Percentiles rank a stretch among this genome's conserved stretches.
phyloP scores from a whole-genome alignment of 2,888 invertebrate genomes.

The Alentia gelatinosa region DNA sequence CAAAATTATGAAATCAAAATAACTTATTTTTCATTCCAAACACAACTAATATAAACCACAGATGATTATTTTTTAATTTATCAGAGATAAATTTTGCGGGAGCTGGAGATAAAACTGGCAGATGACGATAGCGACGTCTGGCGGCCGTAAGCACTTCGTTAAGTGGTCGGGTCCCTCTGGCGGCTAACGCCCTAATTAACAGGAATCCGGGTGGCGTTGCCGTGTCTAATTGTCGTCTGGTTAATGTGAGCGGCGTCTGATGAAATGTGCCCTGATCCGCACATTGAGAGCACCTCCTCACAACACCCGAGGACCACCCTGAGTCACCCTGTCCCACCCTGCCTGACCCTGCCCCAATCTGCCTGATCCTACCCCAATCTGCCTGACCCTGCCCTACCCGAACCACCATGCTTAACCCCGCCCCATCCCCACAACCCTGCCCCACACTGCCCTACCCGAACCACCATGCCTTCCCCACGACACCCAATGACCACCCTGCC shows the following conservation, averaged over 20 bases:
- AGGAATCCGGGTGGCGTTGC: not conserved
- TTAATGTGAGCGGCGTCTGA: not conserved
- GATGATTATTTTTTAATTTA: too few relatives aligned
- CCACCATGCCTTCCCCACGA: too few relatives aligned
- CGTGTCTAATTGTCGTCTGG: not conserved
- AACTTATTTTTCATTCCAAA: too few relatives aligned
- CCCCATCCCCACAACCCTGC: too few relatives aligned
- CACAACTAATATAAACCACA: not conserved
- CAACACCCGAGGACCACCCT: not conserved
- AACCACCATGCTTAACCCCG: too few relatives aligned
- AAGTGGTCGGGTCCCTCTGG: not conserved
- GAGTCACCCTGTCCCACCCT: not conserved
- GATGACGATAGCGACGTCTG: not conserved
- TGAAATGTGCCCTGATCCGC: constrained; percentile 1
- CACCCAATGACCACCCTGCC: too few relatives aligned
- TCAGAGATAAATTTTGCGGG: too few relatives aligned
- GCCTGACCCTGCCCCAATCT: too few relatives aligned
- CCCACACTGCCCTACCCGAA: too few relatives aligned
- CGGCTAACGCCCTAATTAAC: not conserved
- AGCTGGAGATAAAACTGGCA: not conserved
- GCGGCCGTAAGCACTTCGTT: not conserved
- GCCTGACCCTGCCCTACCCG: too few relatives aligned
- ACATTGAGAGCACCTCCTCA: not conserved
- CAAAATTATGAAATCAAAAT: too few relatives aligned
- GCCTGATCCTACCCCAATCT: too few relatives aligned